Evolutionary conservation across 2,888 invertebrate species (phyloP).

Genomic region (Archips xylosteana): DNA sequence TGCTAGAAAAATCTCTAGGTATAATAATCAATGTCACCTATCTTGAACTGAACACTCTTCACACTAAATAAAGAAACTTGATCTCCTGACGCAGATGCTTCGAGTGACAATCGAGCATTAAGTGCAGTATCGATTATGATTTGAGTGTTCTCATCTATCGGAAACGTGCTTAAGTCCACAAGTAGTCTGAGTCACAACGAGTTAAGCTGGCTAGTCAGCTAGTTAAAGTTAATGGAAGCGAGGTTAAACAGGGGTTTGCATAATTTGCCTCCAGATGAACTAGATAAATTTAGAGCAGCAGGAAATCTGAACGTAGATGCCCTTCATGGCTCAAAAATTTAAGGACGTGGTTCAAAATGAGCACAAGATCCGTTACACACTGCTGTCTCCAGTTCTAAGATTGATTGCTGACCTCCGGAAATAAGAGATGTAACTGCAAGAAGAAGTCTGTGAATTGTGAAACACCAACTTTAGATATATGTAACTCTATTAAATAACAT

Average conservation of each 20-base stretch:
- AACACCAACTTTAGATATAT: no score
- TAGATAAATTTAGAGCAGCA: no score
- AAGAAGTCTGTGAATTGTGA: no score
- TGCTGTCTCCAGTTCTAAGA: no score
- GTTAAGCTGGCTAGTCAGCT: constrained; percentile 47
- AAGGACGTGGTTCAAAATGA: no score
- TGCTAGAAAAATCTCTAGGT: no score
- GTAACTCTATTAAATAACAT: no score
- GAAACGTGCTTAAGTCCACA: constrained; percentile 64
- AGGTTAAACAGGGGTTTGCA: background rate
- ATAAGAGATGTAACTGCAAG: no score
- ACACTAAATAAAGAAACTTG: constrained; percentile 46
- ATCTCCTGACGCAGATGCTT: constrained; percentile 50
- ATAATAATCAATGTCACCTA: background rate
- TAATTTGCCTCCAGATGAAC: background rate
- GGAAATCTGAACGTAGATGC: no score
- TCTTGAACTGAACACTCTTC: background rate
- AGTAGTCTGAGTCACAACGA: constrained; percentile 48
- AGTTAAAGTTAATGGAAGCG: constrained; percentile 15
- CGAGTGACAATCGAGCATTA: constrained; percentile 48
- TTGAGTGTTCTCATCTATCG: constrained; percentile 50
- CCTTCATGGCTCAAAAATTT: no score
- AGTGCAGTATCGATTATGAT: constrained; percentile 43
- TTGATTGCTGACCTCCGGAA: no score
- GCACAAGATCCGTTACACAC: no score